A percentile compares a stretch with the other conserved stretches of the same genome.
Evolutionary conservation across 2,113 vertebrate genomes (phyloP).

Genomic region (Sminthopsis crassicaudata): DNA sequence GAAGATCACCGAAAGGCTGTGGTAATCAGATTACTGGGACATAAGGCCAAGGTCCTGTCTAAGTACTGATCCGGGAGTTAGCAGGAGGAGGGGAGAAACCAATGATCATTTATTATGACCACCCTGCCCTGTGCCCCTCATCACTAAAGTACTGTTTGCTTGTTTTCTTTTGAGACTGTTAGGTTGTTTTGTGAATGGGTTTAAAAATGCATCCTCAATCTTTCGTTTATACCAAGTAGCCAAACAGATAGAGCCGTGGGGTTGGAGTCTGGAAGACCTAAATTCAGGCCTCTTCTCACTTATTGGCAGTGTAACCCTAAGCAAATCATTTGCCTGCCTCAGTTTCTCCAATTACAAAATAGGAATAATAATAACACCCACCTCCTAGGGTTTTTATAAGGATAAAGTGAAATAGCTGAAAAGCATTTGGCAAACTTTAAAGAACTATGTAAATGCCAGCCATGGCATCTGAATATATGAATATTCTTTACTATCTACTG

Average conservation of each 20-base stretch:
- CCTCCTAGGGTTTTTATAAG: background rate
- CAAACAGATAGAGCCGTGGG: background rate
- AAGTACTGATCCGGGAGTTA: background rate
- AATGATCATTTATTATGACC: too few relatives aligned
- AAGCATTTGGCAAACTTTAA: background rate
- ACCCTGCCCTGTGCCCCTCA: background rate
- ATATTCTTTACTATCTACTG: background rate
- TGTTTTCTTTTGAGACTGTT: background rate
- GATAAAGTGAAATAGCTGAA: background rate
- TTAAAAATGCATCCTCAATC: background rate
- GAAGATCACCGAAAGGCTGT: slow-evolving; percentile 68
- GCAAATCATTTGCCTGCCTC: background rate
- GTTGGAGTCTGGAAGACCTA: background rate
- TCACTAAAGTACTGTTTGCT: background rate
- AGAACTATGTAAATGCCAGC: background rate
- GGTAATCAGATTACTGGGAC: slow-evolving; percentile 80
- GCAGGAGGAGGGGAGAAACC: background rate
- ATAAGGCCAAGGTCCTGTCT: slow-evolving; percentile 51
- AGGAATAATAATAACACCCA: background rate
- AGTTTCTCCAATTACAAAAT: background rate
- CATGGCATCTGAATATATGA: background rate
- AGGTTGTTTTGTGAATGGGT: background rate
- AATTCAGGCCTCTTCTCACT: background rate
- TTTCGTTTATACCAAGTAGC: background rate
- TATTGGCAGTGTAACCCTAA: background rate